Evolutionary conservation across 2,888 invertebrate genomes (phyloP), one percentile per base, ranked within the genome.

Genomic region (Philereme vetulata): DNA sequence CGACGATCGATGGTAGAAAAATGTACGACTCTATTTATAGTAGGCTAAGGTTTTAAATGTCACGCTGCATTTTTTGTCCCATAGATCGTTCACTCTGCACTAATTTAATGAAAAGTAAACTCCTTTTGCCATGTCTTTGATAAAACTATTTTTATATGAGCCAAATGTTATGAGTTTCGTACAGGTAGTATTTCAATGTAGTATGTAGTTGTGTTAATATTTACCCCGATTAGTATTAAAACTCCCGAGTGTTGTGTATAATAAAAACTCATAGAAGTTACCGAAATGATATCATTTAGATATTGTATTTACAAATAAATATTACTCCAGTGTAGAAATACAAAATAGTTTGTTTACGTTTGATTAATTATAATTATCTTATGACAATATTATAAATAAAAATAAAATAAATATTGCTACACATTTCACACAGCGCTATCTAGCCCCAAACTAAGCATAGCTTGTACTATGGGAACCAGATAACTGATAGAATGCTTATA

Each of bases 121-220:
- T 60, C 48, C 38, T 48, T 46, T 56, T 52, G 56, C 56, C 60
- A 56, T 33, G 35, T 55, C 50, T 60, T 60, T 56, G 55, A 60
- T 51, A 40, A 48, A 51, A 53, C 49, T 50, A 11, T 6, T 50
- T 52, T 53, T 53, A 44, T 53, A 46, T 45, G 4, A 38, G 46
- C 46, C 53, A 43, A 40, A 21, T 34, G 21, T 34, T 33, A 10
- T 10, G 33, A 46, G 32, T 11, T 46, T 34, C n/a, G 9, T n/a
- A 4, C 4, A 46, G 5, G 7, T 34, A 38, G 47, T 47, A 34
- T 34, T 42, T 54, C 8, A 44, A 44, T 44, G 21, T 21, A 44
- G 5, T 5, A 44, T 44, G 6, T 7, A 44, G 21, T 42, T n/a
- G n/a, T n/a, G 42, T 21, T 42, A 42, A 4, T n/a, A n/a, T 36